Evolutionary conservation across 2,113 vertebrate species (phyloP).

Genomic region (Hipposideros armiger): DNA sequence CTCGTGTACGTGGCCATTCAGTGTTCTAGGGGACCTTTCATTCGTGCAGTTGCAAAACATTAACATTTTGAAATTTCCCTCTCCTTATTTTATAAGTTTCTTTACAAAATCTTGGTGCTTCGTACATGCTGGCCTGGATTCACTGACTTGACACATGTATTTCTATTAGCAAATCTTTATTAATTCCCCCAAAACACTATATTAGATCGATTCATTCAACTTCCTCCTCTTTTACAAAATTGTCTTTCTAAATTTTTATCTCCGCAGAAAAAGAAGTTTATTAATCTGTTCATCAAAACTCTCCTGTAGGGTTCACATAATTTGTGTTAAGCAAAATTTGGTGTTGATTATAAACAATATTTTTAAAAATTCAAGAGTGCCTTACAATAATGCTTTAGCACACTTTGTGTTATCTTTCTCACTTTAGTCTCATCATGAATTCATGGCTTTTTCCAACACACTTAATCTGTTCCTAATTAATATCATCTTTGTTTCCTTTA

Average conservation of each 20-base stretch:
- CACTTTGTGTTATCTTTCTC: neutral
- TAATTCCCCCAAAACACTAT: neutral
- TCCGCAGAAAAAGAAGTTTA: conserved; percentile 35
- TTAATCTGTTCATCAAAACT: neutral
- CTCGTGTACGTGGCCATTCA: neutral
- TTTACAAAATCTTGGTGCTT: neutral
- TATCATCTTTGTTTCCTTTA: conserved; percentile 21
- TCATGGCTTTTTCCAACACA: neutral
- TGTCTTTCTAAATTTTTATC: neutral
- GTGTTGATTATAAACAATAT: neutral
- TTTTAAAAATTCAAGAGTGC: neutral
- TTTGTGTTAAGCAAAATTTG: neutral
- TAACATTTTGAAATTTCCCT: neutral
- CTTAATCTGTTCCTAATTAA: neutral
- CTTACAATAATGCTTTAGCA: neutral
- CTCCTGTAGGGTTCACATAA: neutral
- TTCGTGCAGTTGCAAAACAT: neutral
- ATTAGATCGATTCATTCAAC: neutral
- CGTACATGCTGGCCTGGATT: neutral
- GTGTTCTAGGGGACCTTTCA: neutral
- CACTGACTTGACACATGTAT: neutral
- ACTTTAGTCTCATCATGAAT: neutral
- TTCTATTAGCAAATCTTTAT: neutral
- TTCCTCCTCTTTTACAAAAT: neutral
- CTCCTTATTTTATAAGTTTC: neutral